phyloP scores from a whole-genome alignment of 2,888 invertebrate species.

The Pachydiplax longipennis region DNA sequence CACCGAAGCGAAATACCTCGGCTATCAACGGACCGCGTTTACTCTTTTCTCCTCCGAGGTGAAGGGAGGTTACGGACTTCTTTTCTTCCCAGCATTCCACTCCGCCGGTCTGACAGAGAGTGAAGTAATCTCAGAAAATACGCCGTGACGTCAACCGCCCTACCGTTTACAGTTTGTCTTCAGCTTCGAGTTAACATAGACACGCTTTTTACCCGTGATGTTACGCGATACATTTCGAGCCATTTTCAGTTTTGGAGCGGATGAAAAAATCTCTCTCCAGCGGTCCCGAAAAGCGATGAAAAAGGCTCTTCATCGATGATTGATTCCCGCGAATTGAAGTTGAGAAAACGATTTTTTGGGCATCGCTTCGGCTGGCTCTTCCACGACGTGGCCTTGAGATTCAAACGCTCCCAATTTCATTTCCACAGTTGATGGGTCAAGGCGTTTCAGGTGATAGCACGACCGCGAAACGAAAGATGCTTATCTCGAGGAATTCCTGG shows the following conservation, averaged over 20 bases:
- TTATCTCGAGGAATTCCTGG: background rate
- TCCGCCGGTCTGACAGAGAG: background rate
- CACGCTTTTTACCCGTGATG: background rate
- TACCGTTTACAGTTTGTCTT: constrained; percentile 36
- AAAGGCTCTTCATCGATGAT: too few species aligned
- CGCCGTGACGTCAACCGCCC: constrained; percentile 15
- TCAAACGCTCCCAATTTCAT: background rate
- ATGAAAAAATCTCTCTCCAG: too few species aligned
- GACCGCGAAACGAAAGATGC: background rate
- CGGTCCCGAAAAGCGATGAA: too few species aligned
- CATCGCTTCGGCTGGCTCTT: background rate
- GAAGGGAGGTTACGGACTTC: constrained; percentile 31
- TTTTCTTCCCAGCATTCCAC: constrained; percentile 26
- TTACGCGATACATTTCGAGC: too few species aligned
- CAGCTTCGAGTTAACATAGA: background rate
- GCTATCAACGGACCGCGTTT: background rate
- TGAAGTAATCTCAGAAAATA: constrained; percentile 44
- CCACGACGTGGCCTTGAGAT: background rate
- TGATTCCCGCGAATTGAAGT: background rate
- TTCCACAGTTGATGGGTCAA: background rate
- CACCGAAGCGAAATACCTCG: background rate
- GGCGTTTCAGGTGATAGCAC: background rate
- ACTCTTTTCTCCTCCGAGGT: background rate
- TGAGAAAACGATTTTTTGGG: background rate
- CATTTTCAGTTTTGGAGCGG: too few species aligned